These are phyloP conservation scores for Enteromius argenteus DNA, from an alignment of 2,797 vertebrate species.

Conservation along the genomic window DNA sequence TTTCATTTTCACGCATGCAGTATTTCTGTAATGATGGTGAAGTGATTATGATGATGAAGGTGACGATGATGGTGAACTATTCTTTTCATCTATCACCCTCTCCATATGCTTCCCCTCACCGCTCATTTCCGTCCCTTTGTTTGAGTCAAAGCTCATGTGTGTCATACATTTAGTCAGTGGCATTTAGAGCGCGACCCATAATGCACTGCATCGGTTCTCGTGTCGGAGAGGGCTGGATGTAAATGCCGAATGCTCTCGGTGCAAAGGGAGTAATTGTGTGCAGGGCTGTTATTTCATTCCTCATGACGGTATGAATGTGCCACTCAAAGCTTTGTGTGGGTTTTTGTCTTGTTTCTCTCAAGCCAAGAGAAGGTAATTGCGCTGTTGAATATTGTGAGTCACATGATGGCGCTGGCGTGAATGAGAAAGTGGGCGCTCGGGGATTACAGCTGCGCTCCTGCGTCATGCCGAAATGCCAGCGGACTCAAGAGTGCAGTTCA, in stretches of 20 bases:
- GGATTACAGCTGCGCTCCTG: conserved; percentile 73
- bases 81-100: not conserved
- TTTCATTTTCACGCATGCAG: not conserved
- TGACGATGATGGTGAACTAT: not conserved
- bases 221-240: not conserved
- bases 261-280: not conserved
- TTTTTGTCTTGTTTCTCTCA: conserved; percentile 58
- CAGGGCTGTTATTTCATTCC: conserved; percentile 41
- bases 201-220: conserved; percentile 12
- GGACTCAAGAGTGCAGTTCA: conserved; percentile 66
- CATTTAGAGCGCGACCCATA: not conserved
- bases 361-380: conserved; percentile 50
- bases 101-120: not conserved
- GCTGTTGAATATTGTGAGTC: conserved; percentile 54
- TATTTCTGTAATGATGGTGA: not conserved
- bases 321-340: conserved; percentile 53
- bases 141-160: not conserved
- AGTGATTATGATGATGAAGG: not conserved
- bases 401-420: conserved; percentile 59
- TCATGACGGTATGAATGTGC: conserved; percentile 39
- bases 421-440: conserved; percentile 61
- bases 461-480: conserved; percentile 75
- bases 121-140: conserved; percentile 3
- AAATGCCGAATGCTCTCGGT: not conserved
- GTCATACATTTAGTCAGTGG: conserved; percentile 8